phyloP scores from a whole-genome alignment of 1,140 invertebrate species.

The Listronotus bonariensis region DNA sequence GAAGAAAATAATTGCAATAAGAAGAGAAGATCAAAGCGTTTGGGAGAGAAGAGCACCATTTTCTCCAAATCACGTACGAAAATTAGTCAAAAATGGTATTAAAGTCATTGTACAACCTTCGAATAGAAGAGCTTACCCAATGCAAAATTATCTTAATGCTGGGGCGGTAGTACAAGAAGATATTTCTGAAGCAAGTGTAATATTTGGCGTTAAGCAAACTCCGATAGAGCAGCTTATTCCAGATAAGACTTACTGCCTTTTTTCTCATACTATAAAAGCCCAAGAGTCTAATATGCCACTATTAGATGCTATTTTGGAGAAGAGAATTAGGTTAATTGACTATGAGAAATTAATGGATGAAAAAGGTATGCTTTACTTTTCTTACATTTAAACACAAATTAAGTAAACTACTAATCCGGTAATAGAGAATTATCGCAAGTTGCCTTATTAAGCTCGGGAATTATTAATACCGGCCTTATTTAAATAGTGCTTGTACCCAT shows the following conservation, averaged over 20 bases:
- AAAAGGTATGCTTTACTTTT: conserved; percentile 60
- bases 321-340: conserved; percentile 94
- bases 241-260: conserved; percentile 97
- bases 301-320: conserved; percentile 93
- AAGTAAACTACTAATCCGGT: too few relatives aligned
- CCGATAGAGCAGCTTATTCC: conserved; percentile 92
- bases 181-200: conserved; percentile 92
- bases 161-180: conserved; percentile 96
- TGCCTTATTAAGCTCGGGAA: too few relatives aligned
- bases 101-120: conserved; percentile 97
- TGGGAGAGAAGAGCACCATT: conserved; percentile 98
- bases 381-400: too few relatives aligned
- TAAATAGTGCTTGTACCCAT: too few relatives aligned
- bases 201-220: conserved; percentile 97
- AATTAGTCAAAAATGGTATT: conserved; percentile 62
- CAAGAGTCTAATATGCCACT: conserved; percentile 98
- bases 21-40: conserved; percentile 93
- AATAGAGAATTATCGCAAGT: too few relatives aligned
- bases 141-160: conserved; percentile 86
- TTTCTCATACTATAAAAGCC: conserved; percentile 99
- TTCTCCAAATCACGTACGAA: conserved; percentile 87
- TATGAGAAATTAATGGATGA: conserved; percentile 96
- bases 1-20: conserved; percentile 76
- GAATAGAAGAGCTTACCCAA: conserved; percentile 95
- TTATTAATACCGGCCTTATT: too few relatives aligned